These are phyloP conservation scores for Oplegnathus fasciatus DNA, from an alignment of 2,113 vertebrate species.

Conservation along the genomic window DNA sequence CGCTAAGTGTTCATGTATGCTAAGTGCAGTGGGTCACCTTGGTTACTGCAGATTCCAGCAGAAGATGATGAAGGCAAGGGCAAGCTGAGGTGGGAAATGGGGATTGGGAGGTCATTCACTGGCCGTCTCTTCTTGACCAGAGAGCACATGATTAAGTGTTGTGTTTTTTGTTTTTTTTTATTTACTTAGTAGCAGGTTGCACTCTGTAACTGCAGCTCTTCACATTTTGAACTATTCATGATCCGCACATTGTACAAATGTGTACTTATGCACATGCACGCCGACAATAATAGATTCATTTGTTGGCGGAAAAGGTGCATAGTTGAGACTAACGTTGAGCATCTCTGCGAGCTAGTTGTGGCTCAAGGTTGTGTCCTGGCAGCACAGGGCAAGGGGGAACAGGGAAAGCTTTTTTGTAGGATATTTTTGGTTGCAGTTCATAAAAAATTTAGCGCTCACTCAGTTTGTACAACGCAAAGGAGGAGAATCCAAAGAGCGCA, in stretches of 20 bases:
- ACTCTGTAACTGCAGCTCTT: not conserved
- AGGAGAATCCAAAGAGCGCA: conserved; percentile 40
- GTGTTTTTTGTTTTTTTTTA: not conserved
- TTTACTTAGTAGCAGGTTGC: not conserved
- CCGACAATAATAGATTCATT: not conserved
- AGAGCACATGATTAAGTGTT: conserved; percentile 8
- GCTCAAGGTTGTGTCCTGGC: conserved; percentile 28
- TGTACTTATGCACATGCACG: conserved; percentile 9
- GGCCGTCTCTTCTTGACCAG: conserved; percentile 34
- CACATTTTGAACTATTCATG: not conserved
- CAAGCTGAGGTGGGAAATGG: conserved; percentile 60
- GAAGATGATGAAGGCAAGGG: conserved; percentile 78
- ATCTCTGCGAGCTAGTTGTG: conserved; percentile 32
- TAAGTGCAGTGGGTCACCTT: conserved; percentile 83
- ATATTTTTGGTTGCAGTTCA: conserved; percentile 78
- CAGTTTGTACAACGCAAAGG: conserved; percentile 62
- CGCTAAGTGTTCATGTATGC: conserved; percentile 62
- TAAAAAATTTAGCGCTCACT: conserved; percentile 79
- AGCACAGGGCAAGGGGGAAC: conserved; percentile 30
- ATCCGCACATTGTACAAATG: conserved; percentile 3
- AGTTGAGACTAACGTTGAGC: conserved; percentile 22
- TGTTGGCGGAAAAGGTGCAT: conserved; percentile 20
- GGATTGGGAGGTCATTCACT: conserved; percentile 46
- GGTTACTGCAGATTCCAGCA: conserved; percentile 83
- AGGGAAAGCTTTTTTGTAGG: conserved; percentile 66